Percentiles rank a stretch among this genome's conserved stretches.
phyloP scores from a whole-genome alignment of 2,797 vertebrate species.

The Mus minutoides region DNA sequence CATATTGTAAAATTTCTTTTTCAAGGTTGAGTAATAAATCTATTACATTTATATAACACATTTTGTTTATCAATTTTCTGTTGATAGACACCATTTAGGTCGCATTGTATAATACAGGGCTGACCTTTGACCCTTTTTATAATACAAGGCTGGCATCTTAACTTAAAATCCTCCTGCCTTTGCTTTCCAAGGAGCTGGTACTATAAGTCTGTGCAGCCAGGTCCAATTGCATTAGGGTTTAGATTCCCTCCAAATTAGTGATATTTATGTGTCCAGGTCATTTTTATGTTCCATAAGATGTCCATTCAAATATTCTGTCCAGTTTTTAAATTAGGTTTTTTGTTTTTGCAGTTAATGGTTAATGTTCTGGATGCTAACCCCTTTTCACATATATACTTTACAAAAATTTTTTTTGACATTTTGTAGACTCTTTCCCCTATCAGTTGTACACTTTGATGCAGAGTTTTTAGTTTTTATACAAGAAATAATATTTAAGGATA shows the following conservation, averaged over 20 bases:
- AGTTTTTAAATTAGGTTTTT: not conserved
- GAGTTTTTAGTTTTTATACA: slow-evolving; percentile 16
- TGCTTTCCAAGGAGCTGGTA: not conserved
- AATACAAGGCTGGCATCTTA: not conserved
- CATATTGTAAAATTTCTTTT: not conserved
- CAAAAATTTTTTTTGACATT: slow-evolving; percentile 50
- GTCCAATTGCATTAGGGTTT: slow-evolving; percentile 29
- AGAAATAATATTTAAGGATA: slow-evolving; percentile 26
- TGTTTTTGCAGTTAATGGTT: not conserved
- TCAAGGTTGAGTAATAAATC: slow-evolving; percentile 41
- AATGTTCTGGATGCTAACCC: not conserved
- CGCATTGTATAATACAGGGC: not conserved
- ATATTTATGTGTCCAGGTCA: slow-evolving; percentile 2
- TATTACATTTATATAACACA: not conserved
- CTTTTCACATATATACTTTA: not conserved
- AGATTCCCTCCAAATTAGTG: slow-evolving; percentile 41
- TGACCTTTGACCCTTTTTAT: not conserved
- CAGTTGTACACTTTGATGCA: slow-evolving; percentile 1
- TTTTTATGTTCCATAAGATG: not conserved
- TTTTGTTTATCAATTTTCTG: not conserved
- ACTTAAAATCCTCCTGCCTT: not conserved
- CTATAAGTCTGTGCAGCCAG: not conserved
- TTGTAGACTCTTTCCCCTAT: not conserved
- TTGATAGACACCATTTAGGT: not conserved
- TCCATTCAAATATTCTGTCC: not conserved